Evolutionary conservation across 37 sponge, comb jelly and placozoan species (phyloP).

Genomic region (Axinella damicornis): DNA sequence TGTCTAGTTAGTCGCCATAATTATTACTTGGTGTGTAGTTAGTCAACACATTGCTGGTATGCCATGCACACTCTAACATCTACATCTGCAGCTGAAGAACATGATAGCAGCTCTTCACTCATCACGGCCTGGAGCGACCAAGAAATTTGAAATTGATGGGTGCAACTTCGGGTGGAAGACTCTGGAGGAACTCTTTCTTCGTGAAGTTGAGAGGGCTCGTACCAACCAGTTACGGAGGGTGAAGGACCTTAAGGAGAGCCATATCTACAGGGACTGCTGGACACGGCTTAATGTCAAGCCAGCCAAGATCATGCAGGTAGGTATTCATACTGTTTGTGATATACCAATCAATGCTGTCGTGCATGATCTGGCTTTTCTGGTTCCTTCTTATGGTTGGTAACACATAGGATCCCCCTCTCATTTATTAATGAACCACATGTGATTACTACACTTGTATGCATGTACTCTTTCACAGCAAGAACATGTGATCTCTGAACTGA

Average conservation of each 20-base stretch:
- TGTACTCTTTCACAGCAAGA: conserved; percentile 38
- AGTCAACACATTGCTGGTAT: too few relatives aligned
- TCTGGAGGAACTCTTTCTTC: conserved; percentile 16
- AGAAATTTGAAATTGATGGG: conserved; percentile 12
- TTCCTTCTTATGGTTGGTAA: too few relatives aligned
- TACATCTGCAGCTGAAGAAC: conserved; percentile 55
- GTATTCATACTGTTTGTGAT: too few relatives aligned
- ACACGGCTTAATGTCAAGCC: conserved; percentile 44
- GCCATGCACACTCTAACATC: too few relatives aligned
- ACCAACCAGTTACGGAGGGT: conserved; percentile 3
- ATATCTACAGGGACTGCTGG: conserved; percentile 39
- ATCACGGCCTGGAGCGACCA: conserved; percentile 35
- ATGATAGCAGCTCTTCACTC: conserved; percentile 41
- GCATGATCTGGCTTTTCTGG: too few relatives aligned
- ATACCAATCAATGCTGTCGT: too few relatives aligned
- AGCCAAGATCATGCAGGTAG: conserved; percentile 62
- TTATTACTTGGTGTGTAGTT: too few relatives aligned
- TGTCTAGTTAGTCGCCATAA: too few relatives aligned
- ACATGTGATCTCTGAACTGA: conserved; percentile 40
- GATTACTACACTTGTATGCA: too few relatives aligned
- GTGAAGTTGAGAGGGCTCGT: conserved; percentile 14
- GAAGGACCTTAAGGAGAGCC: conserved; percentile 4
- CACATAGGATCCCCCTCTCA: too few relatives aligned
- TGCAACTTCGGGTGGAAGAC: conserved; percentile 43
- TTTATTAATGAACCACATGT: too few relatives aligned